Base-by-base conservation (phyloP, 2,113 vertebrate genomes). In the Anoplopoma fimbria region DNA sequence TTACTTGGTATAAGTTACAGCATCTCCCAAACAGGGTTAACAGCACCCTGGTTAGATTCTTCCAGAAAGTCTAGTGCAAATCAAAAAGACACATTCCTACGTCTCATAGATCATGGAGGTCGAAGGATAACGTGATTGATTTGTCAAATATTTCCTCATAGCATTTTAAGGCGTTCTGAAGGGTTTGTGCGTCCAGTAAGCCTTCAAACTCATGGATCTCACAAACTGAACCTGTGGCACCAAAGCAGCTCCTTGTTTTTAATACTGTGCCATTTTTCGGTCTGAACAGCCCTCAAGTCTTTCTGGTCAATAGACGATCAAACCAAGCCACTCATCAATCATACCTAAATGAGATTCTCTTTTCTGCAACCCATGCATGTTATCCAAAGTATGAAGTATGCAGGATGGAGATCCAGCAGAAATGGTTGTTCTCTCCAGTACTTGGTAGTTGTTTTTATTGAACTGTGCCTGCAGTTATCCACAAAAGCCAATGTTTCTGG, bases 231-330 rank as follows among this genome's bases (percentile, higher is more conserved):
- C 62, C 62, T 64, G 62, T 13, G 4, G 33, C 33, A 34, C 14
- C 33, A 31, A 45, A 5, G n/a, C 25, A 12, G 9, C 27, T 31
- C 17, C 25, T 5, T 68, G 25, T 45, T 15, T 68, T 29, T 12
- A 47, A 47, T 29, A 9, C 15, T 19, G 25, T 12, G 40, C 64
- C 25, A 47, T 10, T 42, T 47, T 19, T 31, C 1, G 4, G 1
- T 14, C 7, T 42, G n/a, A 34, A 12, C 33, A 23, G 19, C 19
- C 60, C 19, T 62, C 61, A 38, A 65, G 12, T 67, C 38, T 36
- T 69, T 82, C 21, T 62, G 51, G 45, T 76, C 61, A 78, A 25
- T 47, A 68, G 42, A 71, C 0, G 0, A 25, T 79, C 60, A 82
- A 51, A 78, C 8, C 7, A 42, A 82, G 64, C 31, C 27, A 55